Percentiles rank a stretch among this genome's conserved stretches.
phyloP scores from a whole-genome alignment of 2,888 invertebrate genomes.

The Diaphora mendica region DNA sequence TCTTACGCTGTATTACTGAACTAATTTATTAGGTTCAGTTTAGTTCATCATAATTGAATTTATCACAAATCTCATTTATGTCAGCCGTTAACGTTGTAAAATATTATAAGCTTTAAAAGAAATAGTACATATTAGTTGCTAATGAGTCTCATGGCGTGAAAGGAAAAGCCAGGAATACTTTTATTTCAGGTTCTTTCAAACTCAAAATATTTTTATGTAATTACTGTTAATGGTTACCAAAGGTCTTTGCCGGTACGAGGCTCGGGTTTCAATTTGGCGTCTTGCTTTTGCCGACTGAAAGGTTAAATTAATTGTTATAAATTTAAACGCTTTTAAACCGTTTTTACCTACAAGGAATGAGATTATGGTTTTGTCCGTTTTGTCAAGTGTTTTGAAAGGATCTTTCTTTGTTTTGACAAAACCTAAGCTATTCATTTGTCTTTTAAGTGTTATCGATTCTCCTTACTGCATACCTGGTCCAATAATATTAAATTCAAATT shows the following conservation, averaged over 20 bases:
- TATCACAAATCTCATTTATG: background rate
- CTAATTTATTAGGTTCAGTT: background rate
- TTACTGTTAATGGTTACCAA: constrained; percentile 10
- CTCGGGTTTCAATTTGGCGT: constrained; percentile 8
- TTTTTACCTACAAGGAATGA: background rate
- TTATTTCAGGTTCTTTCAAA: constrained; percentile 9
- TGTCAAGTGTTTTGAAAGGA: background rate
- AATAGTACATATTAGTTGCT: background rate
- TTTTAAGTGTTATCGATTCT: background rate
- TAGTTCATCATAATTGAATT: background rate
- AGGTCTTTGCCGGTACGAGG: constrained; percentile 6
- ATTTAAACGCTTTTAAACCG: background rate
- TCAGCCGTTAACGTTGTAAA: background rate
- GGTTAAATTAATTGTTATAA: background rate
- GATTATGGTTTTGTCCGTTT: background rate
- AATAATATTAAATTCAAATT: too few relatives aligned
- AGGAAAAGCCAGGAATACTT: background rate
- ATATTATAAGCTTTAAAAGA: background rate
- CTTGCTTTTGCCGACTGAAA: background rate
- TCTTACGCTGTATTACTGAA: too few relatives aligned
- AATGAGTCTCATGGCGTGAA: background rate
- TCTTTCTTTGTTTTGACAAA: background rate
- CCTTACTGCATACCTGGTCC: too few relatives aligned
- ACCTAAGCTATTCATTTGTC: background rate
- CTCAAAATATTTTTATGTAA: constrained; percentile 12